Evolutionary conservation across 2,797 vertebrate species (phyloP).

Genomic region (Darevskia nairensis): DNA sequence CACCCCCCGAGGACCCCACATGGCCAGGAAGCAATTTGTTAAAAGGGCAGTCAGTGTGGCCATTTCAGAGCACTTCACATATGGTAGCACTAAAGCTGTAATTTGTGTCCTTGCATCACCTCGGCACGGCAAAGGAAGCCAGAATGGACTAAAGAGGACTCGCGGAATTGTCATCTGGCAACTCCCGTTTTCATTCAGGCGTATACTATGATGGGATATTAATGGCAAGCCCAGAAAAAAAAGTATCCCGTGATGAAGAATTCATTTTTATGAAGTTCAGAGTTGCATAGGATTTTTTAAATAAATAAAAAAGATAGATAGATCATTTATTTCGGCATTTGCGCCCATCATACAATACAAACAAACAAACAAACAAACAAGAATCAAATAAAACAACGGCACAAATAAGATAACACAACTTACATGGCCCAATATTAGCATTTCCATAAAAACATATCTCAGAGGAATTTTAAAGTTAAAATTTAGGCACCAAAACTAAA

Average conservation of each 20-base stretch:
- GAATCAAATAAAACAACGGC: no score
- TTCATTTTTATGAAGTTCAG: background rate
- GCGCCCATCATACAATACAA: no score
- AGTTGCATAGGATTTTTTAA: background rate
- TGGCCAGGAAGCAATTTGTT: slow-evolving; percentile 45
- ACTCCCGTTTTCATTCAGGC: slow-evolving; percentile 28
- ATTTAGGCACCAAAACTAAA: no score
- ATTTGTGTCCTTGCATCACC: slow-evolving; percentile 18
- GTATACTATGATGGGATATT: background rate
- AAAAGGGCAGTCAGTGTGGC: slow-evolving; percentile 27
- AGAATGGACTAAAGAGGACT: background rate
- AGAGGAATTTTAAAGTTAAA: no score
- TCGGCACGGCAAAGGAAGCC: slow-evolving; percentile 30
- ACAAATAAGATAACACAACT: no score
- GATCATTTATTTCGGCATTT: no score
- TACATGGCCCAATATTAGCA: no score
- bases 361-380: no score
- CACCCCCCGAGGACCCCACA: background rate
- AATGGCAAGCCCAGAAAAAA: slow-evolving; percentile 19
- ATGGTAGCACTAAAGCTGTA: slow-evolving; percentile 27
- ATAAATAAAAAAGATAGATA: no score
- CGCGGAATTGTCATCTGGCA: background rate
- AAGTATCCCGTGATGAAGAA: slow-evolving; percentile 8
- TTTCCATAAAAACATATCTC: no score
- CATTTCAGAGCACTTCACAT: background rate